These are phyloP conservation scores for Meiosimyza platycephala DNA, from an alignment of 2,888 invertebrate genomes.

Conservation along the genomic window DNA sequence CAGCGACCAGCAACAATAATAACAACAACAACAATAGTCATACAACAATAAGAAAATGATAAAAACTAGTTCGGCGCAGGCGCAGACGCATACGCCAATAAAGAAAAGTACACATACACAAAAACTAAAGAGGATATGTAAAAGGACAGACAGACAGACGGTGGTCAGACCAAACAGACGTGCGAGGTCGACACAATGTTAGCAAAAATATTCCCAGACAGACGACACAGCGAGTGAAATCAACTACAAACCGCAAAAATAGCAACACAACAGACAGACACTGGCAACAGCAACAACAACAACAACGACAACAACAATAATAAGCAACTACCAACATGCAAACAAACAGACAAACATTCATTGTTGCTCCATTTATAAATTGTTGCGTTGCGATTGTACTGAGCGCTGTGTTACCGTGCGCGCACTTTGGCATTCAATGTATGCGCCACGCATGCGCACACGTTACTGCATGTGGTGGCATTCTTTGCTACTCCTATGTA, in stretches of 20 bases:
- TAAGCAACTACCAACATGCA: too few species aligned
- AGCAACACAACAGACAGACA: neutral
- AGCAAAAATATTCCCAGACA: slow-evolving; percentile 13
- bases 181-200: slow-evolving; percentile 3
- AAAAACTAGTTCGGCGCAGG: slow-evolving; percentile 20
- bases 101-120: too few species aligned
- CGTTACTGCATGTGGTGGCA: slow-evolving; percentile 6
- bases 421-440: slow-evolving; percentile 12
- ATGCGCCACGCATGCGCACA: slow-evolving; percentile 30
- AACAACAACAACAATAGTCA: slow-evolving; percentile 6
- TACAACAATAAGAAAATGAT: slow-evolving; percentile 9
- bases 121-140: too few species aligned
- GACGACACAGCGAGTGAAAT: neutral
- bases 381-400: slow-evolving; percentile 13
- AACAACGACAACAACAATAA: neutral
- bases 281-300: neutral
- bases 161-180: neutral
- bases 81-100: neutral
- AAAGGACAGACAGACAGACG: neutral
- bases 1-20: neutral
- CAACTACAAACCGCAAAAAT: too few species aligned
- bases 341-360: neutral
- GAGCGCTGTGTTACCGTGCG: neutral
- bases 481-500: neutral
- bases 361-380: slow-evolving; percentile 36